These are phyloP conservation scores for Epizoanthus stellaris DNA, from an alignment of 92 coral and sea anemone genomes.

Conservation along the genomic window DNA sequence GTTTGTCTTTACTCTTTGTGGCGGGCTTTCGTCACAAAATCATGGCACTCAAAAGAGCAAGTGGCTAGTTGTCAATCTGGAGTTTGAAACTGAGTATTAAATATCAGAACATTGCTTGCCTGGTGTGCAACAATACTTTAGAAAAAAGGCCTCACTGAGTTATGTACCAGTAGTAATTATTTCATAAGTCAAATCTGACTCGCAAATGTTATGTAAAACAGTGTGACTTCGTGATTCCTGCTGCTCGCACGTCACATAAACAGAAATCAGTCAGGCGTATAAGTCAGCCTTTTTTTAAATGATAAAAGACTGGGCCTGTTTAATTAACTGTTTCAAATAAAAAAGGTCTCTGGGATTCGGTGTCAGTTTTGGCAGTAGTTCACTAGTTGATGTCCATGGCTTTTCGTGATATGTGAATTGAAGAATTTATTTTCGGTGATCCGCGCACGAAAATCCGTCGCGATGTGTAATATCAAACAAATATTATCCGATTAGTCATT, in stretches of 20 bases:
- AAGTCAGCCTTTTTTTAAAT: no score
- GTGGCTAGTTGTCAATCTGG: neutral
- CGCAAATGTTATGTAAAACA: slow-evolving; percentile 15
- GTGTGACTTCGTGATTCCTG: neutral
- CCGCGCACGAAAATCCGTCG: no score
- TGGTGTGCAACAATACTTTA: neutral
- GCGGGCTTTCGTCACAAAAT: neutral
- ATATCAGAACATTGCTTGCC: neutral
- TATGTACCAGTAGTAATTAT: neutral
- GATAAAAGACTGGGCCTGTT: no score
- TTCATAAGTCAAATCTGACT: slow-evolving; percentile 32
- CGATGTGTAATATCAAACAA: no score
- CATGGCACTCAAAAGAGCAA: slow-evolving; percentile 3
- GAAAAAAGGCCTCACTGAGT: neutral
- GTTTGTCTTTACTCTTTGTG: slow-evolving; percentile 30
- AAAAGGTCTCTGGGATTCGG: no score
- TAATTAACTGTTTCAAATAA: no score
- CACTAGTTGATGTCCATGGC: no score
- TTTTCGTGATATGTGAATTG: no score
- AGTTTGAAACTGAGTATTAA: neutral
- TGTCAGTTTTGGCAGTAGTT: no score
- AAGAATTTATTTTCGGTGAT: no score
- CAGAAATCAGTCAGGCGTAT: slow-evolving; percentile 33
- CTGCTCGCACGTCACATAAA: slow-evolving; percentile 13
- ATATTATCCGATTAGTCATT: no score